Base-by-base conservation (phyloP, 92 coral and sea anemone genomes). In the Parazoanthus swiftii region DNA sequence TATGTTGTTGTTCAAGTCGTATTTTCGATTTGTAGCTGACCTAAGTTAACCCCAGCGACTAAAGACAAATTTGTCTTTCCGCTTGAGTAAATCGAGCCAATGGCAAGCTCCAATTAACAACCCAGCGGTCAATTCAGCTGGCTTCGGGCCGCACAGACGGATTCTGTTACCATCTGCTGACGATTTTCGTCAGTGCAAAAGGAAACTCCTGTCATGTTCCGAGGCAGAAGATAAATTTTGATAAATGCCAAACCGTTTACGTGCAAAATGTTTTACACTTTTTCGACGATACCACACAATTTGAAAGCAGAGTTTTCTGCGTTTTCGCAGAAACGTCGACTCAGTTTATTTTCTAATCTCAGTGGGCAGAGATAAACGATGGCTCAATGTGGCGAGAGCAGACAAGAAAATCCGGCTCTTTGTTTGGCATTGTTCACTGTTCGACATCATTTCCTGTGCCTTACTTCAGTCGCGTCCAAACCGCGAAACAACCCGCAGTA, bases 141-240 rank as follows among this genome's bases (percentile, higher is more conserved):
- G 42, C n/a, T 15, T 15, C 39, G 9, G 37, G 76, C 51, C 26
- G 33, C 23, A 68, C 9, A 36, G 2, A 1, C 79, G 42, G 87
- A 46, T 44, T 56, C 39, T 29, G 23, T 84, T 71, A 39, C 77
- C 42, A 84, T 84, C 87, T 84, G 79, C 87, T 71, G 66, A 72
- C 37, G 87, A 35, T 71, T 71, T 84, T 71, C 67, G 44, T 84
- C 78, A 84, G 36, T 42, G 42, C 7, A 5, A 84, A 71, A 84
- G 36, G 66, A 84, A 43, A 76, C 43, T 21, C 33, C 15, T 84
- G 79, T 46, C 78, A 70, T 71, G 66, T n/a, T 84, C 44, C 5
- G 8, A 26, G n/a, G 8, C 58, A 71, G 66, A 29, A 43, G 50
- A 84, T n/a, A 35, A 43, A 44, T 71, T 70, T 50, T 7, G 38